These are phyloP conservation scores for Xerus rutilus DNA, from an alignment of 2,797 vertebrate species.

Conservation along the genomic window DNA sequence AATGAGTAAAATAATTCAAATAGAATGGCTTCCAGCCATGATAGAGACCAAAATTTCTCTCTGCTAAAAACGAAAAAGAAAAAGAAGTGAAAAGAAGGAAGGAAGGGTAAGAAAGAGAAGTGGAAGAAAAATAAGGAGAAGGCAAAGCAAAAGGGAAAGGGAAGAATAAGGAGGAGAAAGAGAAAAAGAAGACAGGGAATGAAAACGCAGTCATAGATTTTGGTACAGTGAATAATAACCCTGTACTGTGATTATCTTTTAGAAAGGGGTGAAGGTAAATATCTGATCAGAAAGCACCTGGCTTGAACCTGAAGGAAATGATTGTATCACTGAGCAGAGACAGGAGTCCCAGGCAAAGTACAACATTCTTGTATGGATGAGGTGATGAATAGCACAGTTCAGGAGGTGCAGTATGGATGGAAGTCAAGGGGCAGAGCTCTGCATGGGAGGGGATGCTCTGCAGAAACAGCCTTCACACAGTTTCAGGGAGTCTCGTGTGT, in stretches of 20 bases:
- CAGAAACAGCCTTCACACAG: background rate
- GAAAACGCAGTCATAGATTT: background rate
- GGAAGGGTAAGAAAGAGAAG: background rate
- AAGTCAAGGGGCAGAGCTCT: background rate
- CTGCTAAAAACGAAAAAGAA: too few relatives aligned
- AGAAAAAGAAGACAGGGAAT: too few relatives aligned
- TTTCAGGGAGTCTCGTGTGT: background rate
- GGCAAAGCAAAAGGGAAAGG: too few relatives aligned
- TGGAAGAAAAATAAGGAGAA: too few relatives aligned
- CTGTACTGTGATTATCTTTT: background rate
- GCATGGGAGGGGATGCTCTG: too few relatives aligned
- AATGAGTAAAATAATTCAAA: background rate
- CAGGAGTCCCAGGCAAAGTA: too few relatives aligned
- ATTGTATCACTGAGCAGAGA: background rate
- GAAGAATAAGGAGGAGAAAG: too few relatives aligned
- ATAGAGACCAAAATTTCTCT: background rate
- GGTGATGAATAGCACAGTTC: background rate
- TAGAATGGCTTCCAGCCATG: background rate
- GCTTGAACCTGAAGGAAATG: background rate
- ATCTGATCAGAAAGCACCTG: background rate
- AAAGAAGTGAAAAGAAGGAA: too few relatives aligned
- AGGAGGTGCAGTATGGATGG: rapidly evolving
- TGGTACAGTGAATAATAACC: background rate
- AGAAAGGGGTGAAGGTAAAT: too few relatives aligned
- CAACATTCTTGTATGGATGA: too few relatives aligned